phyloP scores from a whole-genome alignment of 1,140 invertebrate genomes.

The Drosophila kurseongensis region DNA sequence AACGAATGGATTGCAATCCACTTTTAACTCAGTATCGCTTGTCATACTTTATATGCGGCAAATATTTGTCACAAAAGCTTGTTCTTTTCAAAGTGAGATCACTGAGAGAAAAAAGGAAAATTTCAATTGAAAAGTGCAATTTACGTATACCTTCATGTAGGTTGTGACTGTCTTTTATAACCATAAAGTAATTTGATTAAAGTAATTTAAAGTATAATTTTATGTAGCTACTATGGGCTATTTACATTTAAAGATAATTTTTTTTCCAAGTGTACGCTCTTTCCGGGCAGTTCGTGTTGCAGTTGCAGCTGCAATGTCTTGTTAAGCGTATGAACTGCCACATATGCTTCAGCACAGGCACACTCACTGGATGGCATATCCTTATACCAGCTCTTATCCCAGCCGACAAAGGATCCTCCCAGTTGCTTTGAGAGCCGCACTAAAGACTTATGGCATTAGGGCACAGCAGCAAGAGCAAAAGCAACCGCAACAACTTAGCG shows the following conservation, averaged over 20 bases:
- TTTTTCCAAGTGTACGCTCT: neutral
- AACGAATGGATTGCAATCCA: conserved; percentile 10
- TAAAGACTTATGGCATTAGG: conserved; percentile 74
- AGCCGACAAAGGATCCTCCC: conserved; percentile 34
- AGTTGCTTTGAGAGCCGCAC: conserved; percentile 50
- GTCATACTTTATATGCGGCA: conserved; percentile 57
- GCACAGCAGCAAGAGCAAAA: conserved; percentile 41
- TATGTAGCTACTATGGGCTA: no score
- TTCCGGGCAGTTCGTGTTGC: conserved; percentile 24
- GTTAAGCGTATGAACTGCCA: conserved; percentile 46
- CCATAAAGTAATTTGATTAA: no score
- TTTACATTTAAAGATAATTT: no score
- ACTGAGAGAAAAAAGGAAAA: neutral
- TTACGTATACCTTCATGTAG: no score
- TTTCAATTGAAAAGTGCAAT: no score
- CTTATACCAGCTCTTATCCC: conserved; percentile 28
- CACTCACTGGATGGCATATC: conserved; percentile 21
- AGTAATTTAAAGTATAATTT: no score
- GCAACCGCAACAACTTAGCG: conserved; percentile 48
- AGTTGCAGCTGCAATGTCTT: conserved; percentile 34
- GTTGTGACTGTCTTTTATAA: no score
- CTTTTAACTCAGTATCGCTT: conserved; percentile 39
- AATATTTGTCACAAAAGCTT: conserved; percentile 61
- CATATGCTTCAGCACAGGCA: conserved; percentile 39
- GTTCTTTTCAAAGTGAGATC: neutral